Evolutionary conservation across 2,888 invertebrate genomes (phyloP).

Genomic region (Nipponacmea schrenckii): DNA sequence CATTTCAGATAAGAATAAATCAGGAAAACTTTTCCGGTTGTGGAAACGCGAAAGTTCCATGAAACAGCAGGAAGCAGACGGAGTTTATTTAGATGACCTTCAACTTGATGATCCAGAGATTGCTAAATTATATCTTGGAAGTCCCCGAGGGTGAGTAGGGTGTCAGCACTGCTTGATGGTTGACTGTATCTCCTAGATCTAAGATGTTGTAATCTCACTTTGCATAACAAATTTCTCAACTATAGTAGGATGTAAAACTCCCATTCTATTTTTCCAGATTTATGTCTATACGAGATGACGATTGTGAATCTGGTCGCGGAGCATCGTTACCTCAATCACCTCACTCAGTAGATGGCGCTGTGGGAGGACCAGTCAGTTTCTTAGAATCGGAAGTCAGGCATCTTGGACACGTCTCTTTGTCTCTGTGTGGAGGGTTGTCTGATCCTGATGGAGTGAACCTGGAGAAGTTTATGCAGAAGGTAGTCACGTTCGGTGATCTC

Average conservation of each 20-base stretch:
- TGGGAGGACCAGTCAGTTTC: conserved; percentile 51
- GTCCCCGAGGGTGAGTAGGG: conserved; percentile 67
- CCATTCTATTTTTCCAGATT: conserved; percentile 10
- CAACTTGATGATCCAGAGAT: conserved; percentile 92
- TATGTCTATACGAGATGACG: conserved; percentile 72
- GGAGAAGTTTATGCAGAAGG: conserved; percentile 75
- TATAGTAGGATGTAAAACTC: not conserved
- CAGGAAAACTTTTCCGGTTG: conserved; percentile 29
- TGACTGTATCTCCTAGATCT: too few species aligned
- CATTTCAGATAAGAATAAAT: not conserved
- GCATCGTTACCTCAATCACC: conserved; percentile 91
- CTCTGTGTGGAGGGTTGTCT: conserved; percentile 79
- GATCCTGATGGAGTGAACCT: conserved; percentile 71
- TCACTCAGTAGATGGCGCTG: conserved; percentile 85
- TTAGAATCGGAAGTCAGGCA: conserved; percentile 49
- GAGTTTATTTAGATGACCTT: conserved; percentile 91
- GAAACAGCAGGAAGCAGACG: conserved; percentile 71
- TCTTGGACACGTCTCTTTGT: conserved; percentile 76
- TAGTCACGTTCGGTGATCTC: conserved; percentile 75
- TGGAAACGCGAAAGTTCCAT: conserved; percentile 22
- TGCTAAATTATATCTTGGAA: conserved; percentile 83
- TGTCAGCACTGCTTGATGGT: too few species aligned
- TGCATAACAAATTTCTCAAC: too few species aligned
- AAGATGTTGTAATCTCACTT: too few species aligned
- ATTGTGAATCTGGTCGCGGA: conserved; percentile 95